Conservation (phyloP, 2,888 invertebrate genomes). For the Hirtodrosophila confusa region DNA sequence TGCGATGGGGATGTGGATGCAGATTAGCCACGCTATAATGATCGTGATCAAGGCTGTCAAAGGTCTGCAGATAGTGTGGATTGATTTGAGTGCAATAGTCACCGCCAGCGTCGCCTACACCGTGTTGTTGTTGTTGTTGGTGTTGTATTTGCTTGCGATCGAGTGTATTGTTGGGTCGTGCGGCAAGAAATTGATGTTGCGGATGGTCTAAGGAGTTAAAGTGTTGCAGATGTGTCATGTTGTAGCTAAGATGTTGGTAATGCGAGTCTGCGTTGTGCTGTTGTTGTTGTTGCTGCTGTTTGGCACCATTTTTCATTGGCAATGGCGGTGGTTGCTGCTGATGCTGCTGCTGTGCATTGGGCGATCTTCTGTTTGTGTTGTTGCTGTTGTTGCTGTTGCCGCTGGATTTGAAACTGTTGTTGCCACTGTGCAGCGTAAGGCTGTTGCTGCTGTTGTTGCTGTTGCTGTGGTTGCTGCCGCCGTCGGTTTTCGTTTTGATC, state of each 20-base stretch:
- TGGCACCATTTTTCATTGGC: slow-evolving; percentile 76
- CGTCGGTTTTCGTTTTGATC: slow-evolving; percentile 71
- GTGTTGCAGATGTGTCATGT: slow-evolving; percentile 66
- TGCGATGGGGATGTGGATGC: slow-evolving; percentile 71
- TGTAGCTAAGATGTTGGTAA: slow-evolving; percentile 68
- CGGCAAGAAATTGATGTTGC: slow-evolving; percentile 39
- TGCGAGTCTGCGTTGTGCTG: slow-evolving; percentile 60
- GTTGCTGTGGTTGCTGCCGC: slow-evolving; percentile 55
- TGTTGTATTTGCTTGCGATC: slow-evolving; percentile 62
- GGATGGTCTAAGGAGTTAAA: slow-evolving; percentile 78
- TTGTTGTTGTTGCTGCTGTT: slow-evolving; percentile 33
- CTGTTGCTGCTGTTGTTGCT: slow-evolving; percentile 67
- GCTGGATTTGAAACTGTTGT: slow-evolving; percentile 70
- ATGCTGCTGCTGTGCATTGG: slow-evolving; percentile 50
- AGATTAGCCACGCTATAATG: slow-evolving; percentile 80
- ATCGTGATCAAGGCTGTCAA: slow-evolving; percentile 82
- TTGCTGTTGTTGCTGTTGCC: slow-evolving; percentile 71
- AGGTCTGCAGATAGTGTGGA: slow-evolving; percentile 82
- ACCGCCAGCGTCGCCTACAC: slow-evolving; percentile 27
- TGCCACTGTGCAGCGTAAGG: slow-evolving; percentile 64
- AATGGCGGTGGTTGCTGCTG: slow-evolving; percentile 73
- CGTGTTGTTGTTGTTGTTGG: slow-evolving; percentile 31
- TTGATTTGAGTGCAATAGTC: slow-evolving; percentile 81
- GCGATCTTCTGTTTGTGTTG: slow-evolving; percentile 61
- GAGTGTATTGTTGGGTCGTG: slow-evolving; percentile 70